Evolutionary conservation across 2,888 invertebrate genomes (phyloP).

Genomic region (Perithous albicinctus): DNA sequence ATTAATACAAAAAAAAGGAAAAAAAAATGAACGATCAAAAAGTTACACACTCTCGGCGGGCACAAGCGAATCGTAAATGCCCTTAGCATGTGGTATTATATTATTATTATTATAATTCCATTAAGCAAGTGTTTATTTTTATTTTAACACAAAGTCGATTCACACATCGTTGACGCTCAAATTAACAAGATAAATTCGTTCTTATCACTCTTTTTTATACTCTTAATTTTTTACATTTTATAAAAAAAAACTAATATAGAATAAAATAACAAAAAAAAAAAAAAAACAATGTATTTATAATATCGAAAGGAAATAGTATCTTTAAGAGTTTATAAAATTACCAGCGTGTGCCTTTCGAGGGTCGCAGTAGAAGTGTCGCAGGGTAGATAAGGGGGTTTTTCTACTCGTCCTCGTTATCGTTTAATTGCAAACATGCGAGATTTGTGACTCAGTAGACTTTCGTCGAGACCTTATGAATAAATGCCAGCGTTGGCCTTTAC

Average conservation of each 20-base stretch:
- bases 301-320: conserved; percentile 41
- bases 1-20: conserved; percentile 26
- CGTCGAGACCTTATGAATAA: not conserved
- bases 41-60: conserved; percentile 22
- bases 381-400: not conserved
- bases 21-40: conserved; percentile 21
- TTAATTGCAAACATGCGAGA: not conserved
- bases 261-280: too few relatives aligned
- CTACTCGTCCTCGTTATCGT: not conserved
- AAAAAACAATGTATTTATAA: conserved; percentile 39
- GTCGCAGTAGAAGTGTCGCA: conserved; percentile 13
- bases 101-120: conserved; percentile 44
- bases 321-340: conserved; percentile 7
- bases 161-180: conserved; percentile 18
- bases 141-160: conserved; percentile 19
- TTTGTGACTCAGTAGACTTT: not conserved
- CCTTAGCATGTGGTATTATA: conserved; percentile 53
- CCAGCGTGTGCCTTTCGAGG: conserved; percentile 27
- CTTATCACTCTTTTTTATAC: conserved; percentile 27
- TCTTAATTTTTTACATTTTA: conserved; percentile 1
- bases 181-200: conserved; percentile 21
- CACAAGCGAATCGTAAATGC: conserved; percentile 33
- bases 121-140: conserved; percentile 47
- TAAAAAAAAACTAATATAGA: not conserved
- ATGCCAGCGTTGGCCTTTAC: not conserved